These are phyloP conservation scores for Trimorus sp. DNA, from an alignment of 2,888 invertebrate species.

Conservation along the genomic window DNA sequence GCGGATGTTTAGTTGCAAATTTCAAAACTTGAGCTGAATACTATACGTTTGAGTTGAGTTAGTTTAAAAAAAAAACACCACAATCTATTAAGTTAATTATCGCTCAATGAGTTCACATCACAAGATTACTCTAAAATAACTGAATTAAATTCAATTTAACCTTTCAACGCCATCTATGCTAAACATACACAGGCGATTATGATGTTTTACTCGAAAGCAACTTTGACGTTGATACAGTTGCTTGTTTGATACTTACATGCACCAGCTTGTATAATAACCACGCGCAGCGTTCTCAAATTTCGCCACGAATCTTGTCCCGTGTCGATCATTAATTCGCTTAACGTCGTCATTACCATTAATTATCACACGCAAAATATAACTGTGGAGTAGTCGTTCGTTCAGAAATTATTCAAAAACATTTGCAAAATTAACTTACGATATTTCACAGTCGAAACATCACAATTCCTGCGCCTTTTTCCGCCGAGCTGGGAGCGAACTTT, in stretches of 20 bases:
- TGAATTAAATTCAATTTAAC: constrained; percentile 8
- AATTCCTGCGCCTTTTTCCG: no score
- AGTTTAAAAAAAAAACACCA: no score
- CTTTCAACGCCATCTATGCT: constrained; percentile 7
- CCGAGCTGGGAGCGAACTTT: constrained; percentile 16
- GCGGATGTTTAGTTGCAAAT: no score
- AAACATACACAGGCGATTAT: constrained; percentile 28
- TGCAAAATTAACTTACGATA: no score
- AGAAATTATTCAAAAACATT: no score
- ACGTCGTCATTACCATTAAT: constrained; percentile 13
- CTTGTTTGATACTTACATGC: constrained; percentile 15
- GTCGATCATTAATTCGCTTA: constrained; percentile 34
- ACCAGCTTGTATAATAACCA: not conserved
- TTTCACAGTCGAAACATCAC: no score
- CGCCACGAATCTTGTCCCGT: constrained; percentile 8
- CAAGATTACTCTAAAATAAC: not conserved
- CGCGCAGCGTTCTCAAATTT: constrained; percentile 31
- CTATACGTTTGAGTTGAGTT: no score
- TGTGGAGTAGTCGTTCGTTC: no score
- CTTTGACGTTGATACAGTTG: constrained; percentile 42
- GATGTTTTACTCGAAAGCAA: constrained; percentile 34
- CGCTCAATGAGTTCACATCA: no score
- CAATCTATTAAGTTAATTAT: no score
- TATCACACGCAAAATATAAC: no score
- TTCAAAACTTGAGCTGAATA: no score